Evolutionary conservation across 2,888 invertebrate species (phyloP).

Genomic region (Scaptomyza flava): DNA sequence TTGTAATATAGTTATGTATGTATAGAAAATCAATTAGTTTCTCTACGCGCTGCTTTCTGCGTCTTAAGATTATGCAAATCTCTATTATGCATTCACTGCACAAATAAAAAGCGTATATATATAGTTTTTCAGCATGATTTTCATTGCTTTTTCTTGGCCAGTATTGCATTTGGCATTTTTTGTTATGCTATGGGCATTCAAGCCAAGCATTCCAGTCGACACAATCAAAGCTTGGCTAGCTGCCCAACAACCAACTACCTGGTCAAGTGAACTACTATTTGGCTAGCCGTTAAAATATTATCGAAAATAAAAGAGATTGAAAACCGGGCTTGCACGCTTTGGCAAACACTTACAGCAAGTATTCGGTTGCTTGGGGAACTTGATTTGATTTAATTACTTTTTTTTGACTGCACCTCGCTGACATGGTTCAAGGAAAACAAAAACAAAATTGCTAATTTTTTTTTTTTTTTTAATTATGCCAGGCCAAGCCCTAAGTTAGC

Average conservation of each 20-base stretch:
- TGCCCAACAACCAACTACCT: conserved; percentile 63
- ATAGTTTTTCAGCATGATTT: conserved; percentile 29
- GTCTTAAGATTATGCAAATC: conserved; percentile 29
- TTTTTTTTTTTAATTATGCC: conserved; percentile 16
- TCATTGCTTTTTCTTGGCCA: conserved; percentile 53
- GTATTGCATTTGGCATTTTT: conserved; percentile 32
- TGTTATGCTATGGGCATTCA: conserved; percentile 53
- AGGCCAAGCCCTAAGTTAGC: conserved; percentile 54
- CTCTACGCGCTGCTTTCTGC: neutral
- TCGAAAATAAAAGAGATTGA: conserved; percentile 27
- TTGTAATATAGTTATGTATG: neutral
- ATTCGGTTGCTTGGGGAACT: conserved; percentile 63
- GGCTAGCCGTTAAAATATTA: conserved; percentile 40
- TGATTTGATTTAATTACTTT: conserved; percentile 74
- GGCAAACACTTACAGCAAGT: conserved; percentile 50
- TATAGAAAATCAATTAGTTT: conserved; percentile 2
- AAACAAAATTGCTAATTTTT: conserved; percentile 24
- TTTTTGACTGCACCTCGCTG: conserved; percentile 53
- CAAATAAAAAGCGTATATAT: conserved; percentile 19
- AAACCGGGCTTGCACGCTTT: conserved; percentile 43
- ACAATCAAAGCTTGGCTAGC: conserved; percentile 53
- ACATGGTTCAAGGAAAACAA: conserved; percentile 69
- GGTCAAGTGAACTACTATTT: conserved; percentile 77
- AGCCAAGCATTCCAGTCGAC: conserved; percentile 69
- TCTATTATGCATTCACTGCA: conserved; percentile 45